Conservation (phyloP, 2,888 invertebrate genomes). For the Philaethria dido region DNA sequence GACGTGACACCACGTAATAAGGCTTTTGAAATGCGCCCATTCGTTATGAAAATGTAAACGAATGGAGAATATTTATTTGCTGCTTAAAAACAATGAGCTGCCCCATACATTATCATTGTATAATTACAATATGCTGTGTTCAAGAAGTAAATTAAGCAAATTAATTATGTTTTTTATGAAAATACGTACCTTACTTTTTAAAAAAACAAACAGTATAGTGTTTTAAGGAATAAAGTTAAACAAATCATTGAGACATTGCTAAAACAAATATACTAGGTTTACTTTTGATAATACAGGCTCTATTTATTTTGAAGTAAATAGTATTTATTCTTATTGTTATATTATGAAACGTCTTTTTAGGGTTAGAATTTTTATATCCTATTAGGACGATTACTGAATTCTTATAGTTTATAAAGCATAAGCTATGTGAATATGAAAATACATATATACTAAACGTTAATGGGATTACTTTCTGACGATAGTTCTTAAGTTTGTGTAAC, state of each 20-base stretch:
- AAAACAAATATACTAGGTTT: no score
- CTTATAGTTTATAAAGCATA: not conserved
- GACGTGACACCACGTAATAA: constrained; percentile 62
- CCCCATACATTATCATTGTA: constrained; percentile 40
- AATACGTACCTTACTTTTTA: no score
- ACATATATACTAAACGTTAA: not conserved
- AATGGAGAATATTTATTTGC: constrained; percentile 60
- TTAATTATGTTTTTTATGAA: not conserved
- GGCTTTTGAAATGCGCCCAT: constrained; percentile 69
- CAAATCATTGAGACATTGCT: no score
- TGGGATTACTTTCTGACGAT: constrained; percentile 27
- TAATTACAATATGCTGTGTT: constrained; percentile 6
- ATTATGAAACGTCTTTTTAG: no score
- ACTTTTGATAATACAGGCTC: no score
- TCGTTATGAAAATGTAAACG: constrained; percentile 64
- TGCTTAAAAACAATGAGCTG: constrained; percentile 59
- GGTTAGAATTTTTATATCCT: no score
- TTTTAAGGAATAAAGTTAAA: no score
- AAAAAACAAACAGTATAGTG: no score
- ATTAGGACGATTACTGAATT: not conserved
- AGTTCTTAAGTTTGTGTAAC: constrained; percentile 34
- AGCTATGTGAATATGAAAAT: not conserved
- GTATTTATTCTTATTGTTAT: no score
- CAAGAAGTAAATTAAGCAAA: constrained; percentile 10
- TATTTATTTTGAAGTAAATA: no score